A percentile compares a stretch with the other conserved stretches of the same genome.
Evolutionary conservation across 1,140 invertebrate species (phyloP).

Genomic region (Grapholita molesta): DNA sequence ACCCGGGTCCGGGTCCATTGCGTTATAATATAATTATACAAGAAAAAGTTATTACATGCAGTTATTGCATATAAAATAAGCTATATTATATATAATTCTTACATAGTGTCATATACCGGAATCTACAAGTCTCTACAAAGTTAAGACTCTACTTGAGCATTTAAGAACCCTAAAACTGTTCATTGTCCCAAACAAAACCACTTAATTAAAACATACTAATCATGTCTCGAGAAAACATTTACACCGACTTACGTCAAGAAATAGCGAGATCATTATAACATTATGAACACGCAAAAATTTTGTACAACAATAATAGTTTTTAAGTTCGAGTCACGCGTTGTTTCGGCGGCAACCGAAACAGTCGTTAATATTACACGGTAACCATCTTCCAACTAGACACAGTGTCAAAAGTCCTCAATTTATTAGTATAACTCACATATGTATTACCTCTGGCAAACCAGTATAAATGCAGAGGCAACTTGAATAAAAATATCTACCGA

Average conservation of each 20-base stretch:
- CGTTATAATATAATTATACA: no score
- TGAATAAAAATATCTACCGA: neutral
- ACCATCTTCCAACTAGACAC: slow-evolving; percentile 22
- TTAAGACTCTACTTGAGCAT: no score
- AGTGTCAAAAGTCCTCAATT: slow-evolving; percentile 11
- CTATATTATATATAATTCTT: no score
- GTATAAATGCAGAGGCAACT: neutral
- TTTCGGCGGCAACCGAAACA: slow-evolving; percentile 35
- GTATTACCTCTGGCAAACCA: neutral
- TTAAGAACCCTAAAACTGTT: neutral
- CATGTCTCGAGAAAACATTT: neutral
- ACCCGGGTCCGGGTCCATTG: no score
- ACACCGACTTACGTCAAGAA: neutral
- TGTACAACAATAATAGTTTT: slow-evolving; percentile 22
- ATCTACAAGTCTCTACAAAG: no score
- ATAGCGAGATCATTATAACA: slow-evolving; percentile 1
- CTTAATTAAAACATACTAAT: slow-evolving; percentile 10
- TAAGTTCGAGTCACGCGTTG: slow-evolving; percentile 29
- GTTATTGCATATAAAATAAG: no score
- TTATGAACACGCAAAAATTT: neutral
- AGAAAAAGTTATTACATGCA: no score
- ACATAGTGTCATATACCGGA: no score
- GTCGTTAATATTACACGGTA: slow-evolving; percentile 37
- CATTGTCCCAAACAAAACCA: neutral
- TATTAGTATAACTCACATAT: neutral